Evolutionary conservation across 2,797 vertebrate species (phyloP), one percentile per base, ranked within the genome.

Genomic region (Dendrocincla tyrannina): DNA sequence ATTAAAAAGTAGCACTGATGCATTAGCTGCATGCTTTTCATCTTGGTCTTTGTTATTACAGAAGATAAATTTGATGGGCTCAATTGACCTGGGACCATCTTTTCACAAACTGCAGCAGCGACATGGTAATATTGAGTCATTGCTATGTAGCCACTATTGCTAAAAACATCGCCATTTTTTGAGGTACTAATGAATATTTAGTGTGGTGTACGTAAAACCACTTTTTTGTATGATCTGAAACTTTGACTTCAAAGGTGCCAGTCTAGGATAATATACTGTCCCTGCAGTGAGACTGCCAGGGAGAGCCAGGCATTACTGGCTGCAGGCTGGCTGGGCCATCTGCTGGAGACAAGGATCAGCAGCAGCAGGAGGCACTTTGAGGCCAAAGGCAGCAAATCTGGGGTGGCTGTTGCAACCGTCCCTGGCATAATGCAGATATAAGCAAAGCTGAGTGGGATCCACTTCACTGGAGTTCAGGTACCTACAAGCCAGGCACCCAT

Each of bases 341-440:
- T 91, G 84, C 95, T 95, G 96, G 95, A 85, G 76, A 91, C 77
- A 67, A 25, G 23, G 52, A 17, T 30, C 49, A 56, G 3, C 0
- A 0, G 6, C 32, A 4, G 66, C 56, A 24, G 23, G 39, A 49
- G 32, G 33, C 41, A 3, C 73, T 11, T 44, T 0, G 2, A 50
- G 41, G 37, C 39, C 25, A 7, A 41, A 60, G 13, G 79, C 69
- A 49, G 77, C 20, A 19, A 9, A 9, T 37, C 37, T 1, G 5
- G 16, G 20, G 2, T 44, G 46, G 33, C 37, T 20, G 41, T 37
- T 64, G 47, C 3, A 0, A 1, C 39, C 52, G 0, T 17, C 78
- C 58, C 44, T 72, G 10, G 58, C 15, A 4, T 12, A 3, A 28
- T 33, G 66, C 22, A 0, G 37, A 5, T 13, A 17, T 3, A 33